These are phyloP conservation scores for Hypocryptadius cinnamomeus DNA, from an alignment of 2,113 vertebrate species.

Conservation along the genomic window DNA sequence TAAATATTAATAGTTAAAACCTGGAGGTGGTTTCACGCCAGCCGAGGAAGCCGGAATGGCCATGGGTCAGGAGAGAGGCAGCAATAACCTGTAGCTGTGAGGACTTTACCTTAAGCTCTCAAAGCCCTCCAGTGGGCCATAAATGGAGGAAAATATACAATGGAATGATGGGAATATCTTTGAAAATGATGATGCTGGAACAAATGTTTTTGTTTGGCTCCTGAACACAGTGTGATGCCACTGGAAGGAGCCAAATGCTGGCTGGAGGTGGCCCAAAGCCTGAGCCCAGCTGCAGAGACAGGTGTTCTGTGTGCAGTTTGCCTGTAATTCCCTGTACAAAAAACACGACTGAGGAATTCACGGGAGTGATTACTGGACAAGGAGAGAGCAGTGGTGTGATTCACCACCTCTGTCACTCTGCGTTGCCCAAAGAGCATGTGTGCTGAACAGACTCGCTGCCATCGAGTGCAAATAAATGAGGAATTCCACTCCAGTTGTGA, in stretches of 20 bases:
- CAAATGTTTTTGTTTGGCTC: neutral
- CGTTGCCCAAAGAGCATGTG: neutral
- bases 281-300: neutral
- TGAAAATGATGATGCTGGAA: neutral
- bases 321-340: neutral
- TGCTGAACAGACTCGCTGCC: neutral
- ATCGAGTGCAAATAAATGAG: neutral
- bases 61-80: neutral
- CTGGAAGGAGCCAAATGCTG: neutral
- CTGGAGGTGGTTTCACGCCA: neutral
- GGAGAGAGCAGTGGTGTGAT: neutral
- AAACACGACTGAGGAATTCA: neutral
- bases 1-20: neutral
- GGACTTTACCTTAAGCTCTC: neutral
- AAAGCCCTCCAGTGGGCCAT: neutral
- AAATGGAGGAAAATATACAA: neutral
- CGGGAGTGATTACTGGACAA: neutral
- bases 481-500: neutral
- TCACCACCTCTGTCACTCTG: neutral
- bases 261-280: neutral
- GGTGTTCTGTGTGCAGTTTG: neutral
- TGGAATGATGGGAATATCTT: neutral
- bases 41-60: fast-evolving
- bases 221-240: fast-evolving
- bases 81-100: neutral